Evolutionary conservation across 2,113 vertebrate species (phyloP).

Genomic region (Eudyptes chrysolophus): DNA sequence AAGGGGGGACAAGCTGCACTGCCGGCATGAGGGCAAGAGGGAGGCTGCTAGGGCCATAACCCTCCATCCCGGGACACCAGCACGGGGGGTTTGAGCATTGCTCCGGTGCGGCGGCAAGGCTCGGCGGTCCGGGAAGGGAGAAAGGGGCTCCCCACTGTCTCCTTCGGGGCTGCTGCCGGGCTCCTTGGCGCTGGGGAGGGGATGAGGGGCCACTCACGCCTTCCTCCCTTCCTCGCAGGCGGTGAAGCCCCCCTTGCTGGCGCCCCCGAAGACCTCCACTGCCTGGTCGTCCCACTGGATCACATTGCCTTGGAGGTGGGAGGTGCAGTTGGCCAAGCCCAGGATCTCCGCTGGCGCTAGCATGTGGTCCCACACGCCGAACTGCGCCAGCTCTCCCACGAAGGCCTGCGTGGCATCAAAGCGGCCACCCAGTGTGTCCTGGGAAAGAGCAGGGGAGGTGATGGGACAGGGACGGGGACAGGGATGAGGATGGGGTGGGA

Average conservation of each 20-base stretch:
- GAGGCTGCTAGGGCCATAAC: background rate
- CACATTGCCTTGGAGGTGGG: slow-evolving; percentile 84
- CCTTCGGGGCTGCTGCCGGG: background rate
- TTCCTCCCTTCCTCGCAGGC: slow-evolving; percentile 83
- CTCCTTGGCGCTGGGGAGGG: slow-evolving; percentile 9
- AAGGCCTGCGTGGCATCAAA: slow-evolving; percentile 96
- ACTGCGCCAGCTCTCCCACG: slow-evolving; percentile 92
- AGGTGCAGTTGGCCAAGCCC: slow-evolving; percentile 87
- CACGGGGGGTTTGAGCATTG: accelerated
- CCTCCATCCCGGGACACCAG: background rate
- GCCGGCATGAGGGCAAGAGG: background rate
- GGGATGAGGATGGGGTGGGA: background rate
- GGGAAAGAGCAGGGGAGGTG: slow-evolving; percentile 1
- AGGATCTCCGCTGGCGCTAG: slow-evolving; percentile 85
- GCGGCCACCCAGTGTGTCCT: slow-evolving; percentile 90
- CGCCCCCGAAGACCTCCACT: slow-evolving; percentile 89
- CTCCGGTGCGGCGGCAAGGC: background rate
- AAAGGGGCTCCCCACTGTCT: background rate
- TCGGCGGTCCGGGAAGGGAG: background rate
- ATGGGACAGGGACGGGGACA: background rate
- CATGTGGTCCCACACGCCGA: slow-evolving; percentile 92
- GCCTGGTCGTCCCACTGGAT: slow-evolving; percentile 91
- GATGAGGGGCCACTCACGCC: slow-evolving; percentile 69
- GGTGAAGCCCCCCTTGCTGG: slow-evolving; percentile 82
- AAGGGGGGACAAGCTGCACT: background rate